phyloP scores from a whole-genome alignment of 2,888 invertebrate species.

The Brenthis ino region DNA sequence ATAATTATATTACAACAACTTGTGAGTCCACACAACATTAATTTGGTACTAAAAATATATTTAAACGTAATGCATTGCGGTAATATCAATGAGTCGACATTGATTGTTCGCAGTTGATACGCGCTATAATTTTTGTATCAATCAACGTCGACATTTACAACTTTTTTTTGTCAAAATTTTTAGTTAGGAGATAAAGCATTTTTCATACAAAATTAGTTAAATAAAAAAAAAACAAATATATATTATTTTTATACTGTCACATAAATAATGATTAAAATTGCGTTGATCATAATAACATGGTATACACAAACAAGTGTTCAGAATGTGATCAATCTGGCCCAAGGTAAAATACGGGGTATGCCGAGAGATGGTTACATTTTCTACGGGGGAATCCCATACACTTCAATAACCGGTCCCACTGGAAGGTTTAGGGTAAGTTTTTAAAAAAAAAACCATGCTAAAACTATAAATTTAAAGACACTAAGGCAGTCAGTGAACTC shows the following conservation, averaged over 20 bases:
- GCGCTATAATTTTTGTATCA: conserved; percentile 5
- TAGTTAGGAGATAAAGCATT: no score
- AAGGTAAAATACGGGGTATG: conserved; percentile 61
- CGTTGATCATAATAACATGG: conserved; percentile 7
- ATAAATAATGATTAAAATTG: conserved; percentile 5
- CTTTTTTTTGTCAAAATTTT: no score
- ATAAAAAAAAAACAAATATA: neutral
- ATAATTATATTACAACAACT: neutral
- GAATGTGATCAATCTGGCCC: conserved; percentile 56
- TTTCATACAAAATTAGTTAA: no score
- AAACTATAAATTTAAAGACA: neutral
- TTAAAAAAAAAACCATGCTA: neutral
- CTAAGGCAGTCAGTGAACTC: neutral
- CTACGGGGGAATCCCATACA: conserved; percentile 70
- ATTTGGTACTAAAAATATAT: conserved; percentile 1
- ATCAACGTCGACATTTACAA: neutral
- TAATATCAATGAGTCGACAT: conserved; percentile 20
- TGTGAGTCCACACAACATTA: conserved; percentile 8
- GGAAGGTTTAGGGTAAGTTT: conserved; percentile 63
- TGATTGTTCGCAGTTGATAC: conserved; percentile 13
- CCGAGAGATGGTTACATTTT: conserved; percentile 58
- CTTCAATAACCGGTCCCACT: conserved; percentile 44
- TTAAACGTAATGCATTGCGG: conserved; percentile 9
- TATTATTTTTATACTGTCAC: neutral
- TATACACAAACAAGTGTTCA: conserved; percentile 41